A percentile compares a stretch with the other conserved stretches of the same genome.
Evolutionary conservation across 2,113 vertebrate species (phyloP).

Genomic region (Acrocephalus arundinaceus): DNA sequence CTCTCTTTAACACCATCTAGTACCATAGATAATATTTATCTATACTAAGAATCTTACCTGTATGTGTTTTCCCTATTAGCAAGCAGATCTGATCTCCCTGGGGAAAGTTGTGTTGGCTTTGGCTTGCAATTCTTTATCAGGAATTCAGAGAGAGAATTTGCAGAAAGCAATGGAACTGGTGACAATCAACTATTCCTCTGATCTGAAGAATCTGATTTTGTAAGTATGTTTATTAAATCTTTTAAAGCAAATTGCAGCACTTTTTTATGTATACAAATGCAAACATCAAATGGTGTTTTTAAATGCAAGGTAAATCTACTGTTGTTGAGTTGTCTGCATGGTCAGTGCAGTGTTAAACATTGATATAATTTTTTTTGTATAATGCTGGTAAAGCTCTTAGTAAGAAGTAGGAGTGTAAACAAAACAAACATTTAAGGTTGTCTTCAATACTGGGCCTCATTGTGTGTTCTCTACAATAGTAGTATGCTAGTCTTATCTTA

Average conservation of each 20-base stretch:
- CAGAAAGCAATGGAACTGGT: slow-evolving; percentile 99
- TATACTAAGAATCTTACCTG: not conserved
- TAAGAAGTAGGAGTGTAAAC: not conserved
- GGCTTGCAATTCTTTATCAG: slow-evolving; percentile 97
- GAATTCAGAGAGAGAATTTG: slow-evolving; percentile 98
- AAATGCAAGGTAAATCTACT: not conserved
- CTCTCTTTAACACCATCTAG: not conserved
- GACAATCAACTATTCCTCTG: slow-evolving; percentile 99
- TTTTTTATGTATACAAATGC: not conserved
- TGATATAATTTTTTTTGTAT: not conserved
- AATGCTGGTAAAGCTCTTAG: not conserved
- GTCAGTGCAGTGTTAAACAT: not conserved
- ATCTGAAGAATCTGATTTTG: slow-evolving; percentile 99
- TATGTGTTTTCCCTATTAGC: slow-evolving; percentile 79
- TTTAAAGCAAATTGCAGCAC: not conserved
- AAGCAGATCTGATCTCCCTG: slow-evolving; percentile 98
- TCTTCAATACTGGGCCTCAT: not conserved
- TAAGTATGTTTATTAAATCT: slow-evolving; percentile 72
- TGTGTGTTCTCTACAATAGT: not conserved
- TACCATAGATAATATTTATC: not conserved
- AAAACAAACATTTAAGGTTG: not conserved
- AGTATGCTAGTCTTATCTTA: not conserved
- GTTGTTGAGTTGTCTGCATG: not conserved
- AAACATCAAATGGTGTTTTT: not conserved
- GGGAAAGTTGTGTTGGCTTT: slow-evolving; percentile 98